Conservation (phyloP, 2,113 vertebrate species). For the Festucalex cinctus region DNA sequence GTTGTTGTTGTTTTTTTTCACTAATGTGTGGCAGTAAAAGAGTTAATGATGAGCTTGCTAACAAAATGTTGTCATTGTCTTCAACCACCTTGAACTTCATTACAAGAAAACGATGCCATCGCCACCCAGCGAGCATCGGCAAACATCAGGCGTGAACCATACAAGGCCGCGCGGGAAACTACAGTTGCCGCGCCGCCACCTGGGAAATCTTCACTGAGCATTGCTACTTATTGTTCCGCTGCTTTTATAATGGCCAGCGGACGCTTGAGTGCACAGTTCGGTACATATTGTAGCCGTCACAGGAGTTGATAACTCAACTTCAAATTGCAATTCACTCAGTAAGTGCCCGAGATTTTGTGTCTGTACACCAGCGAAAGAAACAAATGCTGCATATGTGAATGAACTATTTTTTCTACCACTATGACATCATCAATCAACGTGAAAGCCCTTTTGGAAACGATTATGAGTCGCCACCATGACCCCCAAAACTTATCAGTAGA, state of each 20-base stretch:
- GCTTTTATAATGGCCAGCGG: background rate
- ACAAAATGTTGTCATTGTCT: background rate
- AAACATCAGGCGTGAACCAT: background rate
- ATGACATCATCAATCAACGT: background rate
- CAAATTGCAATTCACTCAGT: background rate
- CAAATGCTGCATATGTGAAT: background rate
- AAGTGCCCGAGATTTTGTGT: background rate
- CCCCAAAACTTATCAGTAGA: background rate
- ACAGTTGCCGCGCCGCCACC: background rate
- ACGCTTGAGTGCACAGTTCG: background rate
- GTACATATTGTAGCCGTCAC: background rate
- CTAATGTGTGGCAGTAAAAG: background rate
- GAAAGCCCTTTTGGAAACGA: background rate
- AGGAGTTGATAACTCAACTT: background rate
- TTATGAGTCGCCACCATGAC: too few relatives aligned
- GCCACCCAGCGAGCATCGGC: background rate
- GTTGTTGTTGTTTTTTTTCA: too few relatives aligned
- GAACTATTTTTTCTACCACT: background rate
- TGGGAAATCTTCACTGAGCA: background rate
- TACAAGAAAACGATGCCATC: background rate
- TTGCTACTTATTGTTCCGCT: constrained; percentile 3
- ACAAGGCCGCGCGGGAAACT: background rate
- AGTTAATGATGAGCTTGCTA: too few relatives aligned
- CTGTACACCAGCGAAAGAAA: background rate
- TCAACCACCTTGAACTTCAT: background rate